These are phyloP conservation scores for Epinephelus lanceolatus DNA, from an alignment of 2,113 vertebrate genomes.

Conservation along the genomic window DNA sequence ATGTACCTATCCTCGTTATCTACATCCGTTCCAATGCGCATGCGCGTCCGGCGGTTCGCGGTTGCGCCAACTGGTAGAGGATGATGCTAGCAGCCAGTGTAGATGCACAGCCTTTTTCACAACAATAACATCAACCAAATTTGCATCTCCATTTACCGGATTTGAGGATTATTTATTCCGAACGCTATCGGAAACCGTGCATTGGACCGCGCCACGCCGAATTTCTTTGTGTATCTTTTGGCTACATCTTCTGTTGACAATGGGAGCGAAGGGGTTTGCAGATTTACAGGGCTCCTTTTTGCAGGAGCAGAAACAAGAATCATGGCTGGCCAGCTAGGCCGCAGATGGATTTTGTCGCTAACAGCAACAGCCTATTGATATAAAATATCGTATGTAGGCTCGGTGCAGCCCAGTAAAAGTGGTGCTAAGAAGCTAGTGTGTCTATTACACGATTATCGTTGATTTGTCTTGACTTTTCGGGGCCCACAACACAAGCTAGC, in stretches of 20 bases:
- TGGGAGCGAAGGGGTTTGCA: slow-evolving; percentile 80
- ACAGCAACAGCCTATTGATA: slow-evolving; percentile 24
- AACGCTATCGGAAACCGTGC: slow-evolving; percentile 9
- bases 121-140: slow-evolving; percentile 83
- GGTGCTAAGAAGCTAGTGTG: not conserved
- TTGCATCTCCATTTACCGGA: slow-evolving; percentile 44
- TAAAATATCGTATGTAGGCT: slow-evolving; percentile 12
- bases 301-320: slow-evolving; percentile 81
- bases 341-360: slow-evolving; percentile 51
- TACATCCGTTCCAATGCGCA: slow-evolving; percentile 69
- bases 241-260: slow-evolving; percentile 64
- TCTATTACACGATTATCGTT: not conserved
- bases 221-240: not conserved
- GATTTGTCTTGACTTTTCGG: slow-evolving; percentile 23
- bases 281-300: slow-evolving; percentile 77
- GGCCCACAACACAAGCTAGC: slow-evolving; percentile 27
- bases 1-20: not conserved
- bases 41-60: slow-evolving; percentile 78
- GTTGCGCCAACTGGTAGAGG: slow-evolving; percentile 85
- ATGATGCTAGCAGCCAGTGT: slow-evolving; percentile 82
- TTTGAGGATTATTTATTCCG: slow-evolving; percentile 41
- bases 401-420: not conserved
- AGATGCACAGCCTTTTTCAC: slow-evolving; percentile 79
- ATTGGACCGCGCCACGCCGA: slow-evolving; percentile 30
- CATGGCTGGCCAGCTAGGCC: slow-evolving; percentile 85